These are phyloP conservation scores for Monoplex corrugatus DNA, from an alignment of 2,888 invertebrate species.

Conservation along the genomic window DNA sequence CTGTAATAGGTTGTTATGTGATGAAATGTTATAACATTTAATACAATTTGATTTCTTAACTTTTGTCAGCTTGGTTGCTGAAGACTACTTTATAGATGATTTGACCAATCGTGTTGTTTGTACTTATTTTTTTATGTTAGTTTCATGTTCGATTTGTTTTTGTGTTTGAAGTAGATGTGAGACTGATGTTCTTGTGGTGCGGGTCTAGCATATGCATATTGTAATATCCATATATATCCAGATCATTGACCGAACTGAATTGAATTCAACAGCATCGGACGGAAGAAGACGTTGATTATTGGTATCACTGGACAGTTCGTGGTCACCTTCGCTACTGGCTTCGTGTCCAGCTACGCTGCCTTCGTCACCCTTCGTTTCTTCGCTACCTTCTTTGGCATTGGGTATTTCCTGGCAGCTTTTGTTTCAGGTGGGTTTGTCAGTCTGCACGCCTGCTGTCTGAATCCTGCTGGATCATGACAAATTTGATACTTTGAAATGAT, in stretches of 20 bases:
- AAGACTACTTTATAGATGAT: no score
- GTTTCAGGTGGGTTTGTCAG: slow-evolving; percentile 46
- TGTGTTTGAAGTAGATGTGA: no score
- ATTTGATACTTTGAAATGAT: neutral
- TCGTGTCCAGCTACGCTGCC: slow-evolving; percentile 39
- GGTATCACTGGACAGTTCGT: slow-evolving; percentile 42
- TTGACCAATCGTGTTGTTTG: no score
- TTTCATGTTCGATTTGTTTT: neutral
- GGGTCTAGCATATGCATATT: no score
- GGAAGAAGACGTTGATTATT: slow-evolving; percentile 49
- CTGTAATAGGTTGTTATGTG: no score
- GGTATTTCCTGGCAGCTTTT: slow-evolving; percentile 50
- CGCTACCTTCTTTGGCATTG: slow-evolving; percentile 43
- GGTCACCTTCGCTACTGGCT: slow-evolving; percentile 40
- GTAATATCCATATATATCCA: neutral
- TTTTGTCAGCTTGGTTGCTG: no score
- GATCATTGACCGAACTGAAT: neutral
- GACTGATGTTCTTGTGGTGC: no score
- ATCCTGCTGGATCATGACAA: neutral
- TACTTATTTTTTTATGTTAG: no score
- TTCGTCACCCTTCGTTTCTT: slow-evolving; percentile 52
- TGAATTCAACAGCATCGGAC: slow-evolving; percentile 48
- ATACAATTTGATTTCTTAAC: no score
- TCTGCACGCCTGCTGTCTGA: neutral
- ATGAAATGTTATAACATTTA: no score